These are phyloP conservation scores for Rhogogaster chlorosoma DNA, from an alignment of 2,888 invertebrate species.

Conservation along the genomic window DNA sequence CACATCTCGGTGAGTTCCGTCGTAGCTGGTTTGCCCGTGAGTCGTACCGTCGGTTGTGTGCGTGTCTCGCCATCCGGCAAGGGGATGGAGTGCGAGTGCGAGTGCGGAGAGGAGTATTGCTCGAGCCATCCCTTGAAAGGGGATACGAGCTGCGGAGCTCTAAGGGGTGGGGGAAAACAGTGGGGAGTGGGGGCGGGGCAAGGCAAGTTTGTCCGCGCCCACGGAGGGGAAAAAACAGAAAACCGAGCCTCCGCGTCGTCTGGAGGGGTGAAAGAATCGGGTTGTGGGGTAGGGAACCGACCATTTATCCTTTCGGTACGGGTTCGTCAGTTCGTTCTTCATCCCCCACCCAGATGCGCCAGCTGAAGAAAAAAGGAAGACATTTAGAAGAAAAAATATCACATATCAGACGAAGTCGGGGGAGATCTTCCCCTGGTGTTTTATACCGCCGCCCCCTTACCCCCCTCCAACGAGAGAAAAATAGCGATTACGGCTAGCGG, in stretches of 20 bases:
- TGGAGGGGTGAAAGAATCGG: constrained; percentile 43
- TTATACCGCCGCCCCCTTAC: constrained; percentile 1
- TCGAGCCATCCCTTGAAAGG: constrained; percentile 25
- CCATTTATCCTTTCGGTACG: constrained; percentile 41
- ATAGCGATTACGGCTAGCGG: constrained; percentile 42
- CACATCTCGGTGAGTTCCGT: constrained; percentile 72
- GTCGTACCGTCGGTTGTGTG: constrained; percentile 54
- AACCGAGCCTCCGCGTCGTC: constrained; percentile 23
- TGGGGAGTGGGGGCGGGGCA: constrained; percentile 75
- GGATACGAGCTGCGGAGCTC: constrained; percentile 66
- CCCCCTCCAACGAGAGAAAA: constrained; percentile 45
- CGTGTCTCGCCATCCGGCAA: constrained; percentile 67
- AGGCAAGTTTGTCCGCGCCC: constrained; percentile 79
- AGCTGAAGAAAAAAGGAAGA: background rate
- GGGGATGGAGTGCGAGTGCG: constrained; percentile 66
- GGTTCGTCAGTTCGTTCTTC: constrained; percentile 27
- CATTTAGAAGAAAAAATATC: background rate
- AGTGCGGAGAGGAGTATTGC: constrained; percentile 36
- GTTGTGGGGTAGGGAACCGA: constrained; percentile 16
- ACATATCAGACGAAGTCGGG: constrained; percentile 12
- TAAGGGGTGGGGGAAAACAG: constrained; percentile 56
- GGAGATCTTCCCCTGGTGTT: constrained; percentile 27
- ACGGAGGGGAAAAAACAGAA: constrained; percentile 79
- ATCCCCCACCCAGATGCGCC: constrained; percentile 35
- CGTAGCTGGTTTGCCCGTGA: constrained; percentile 53